Percentiles rank a stretch among this genome's conserved stretches.
Conservation (phyloP, 2,797 vertebrate genomes). For the Agapornis canus region DNA sequence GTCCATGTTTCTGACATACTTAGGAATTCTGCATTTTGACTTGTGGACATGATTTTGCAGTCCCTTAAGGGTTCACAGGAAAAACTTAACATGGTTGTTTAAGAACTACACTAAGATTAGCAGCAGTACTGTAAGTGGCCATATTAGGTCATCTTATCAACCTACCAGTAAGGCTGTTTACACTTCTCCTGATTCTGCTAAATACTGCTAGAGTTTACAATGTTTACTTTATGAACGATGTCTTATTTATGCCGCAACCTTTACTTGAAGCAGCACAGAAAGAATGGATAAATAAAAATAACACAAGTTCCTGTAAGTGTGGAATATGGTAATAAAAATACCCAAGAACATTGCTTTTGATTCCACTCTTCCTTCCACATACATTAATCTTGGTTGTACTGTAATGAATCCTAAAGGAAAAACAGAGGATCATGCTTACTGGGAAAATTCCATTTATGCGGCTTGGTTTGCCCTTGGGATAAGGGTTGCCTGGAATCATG, state of each 20-base stretch:
- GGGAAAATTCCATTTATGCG: constrained; percentile 93
- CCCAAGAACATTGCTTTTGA: background rate
- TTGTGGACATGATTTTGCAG: background rate
- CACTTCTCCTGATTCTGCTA: background rate
- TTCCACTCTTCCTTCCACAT: background rate
- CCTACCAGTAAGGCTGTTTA: background rate
- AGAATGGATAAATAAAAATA: background rate
- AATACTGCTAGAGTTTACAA: background rate
- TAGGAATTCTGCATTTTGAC: background rate
- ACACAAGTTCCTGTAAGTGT: background rate
- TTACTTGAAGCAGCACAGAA: background rate
- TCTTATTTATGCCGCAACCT: background rate
- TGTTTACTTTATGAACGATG: background rate
- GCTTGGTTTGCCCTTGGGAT: constrained; percentile 97
- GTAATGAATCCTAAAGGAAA: background rate
- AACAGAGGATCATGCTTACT: constrained; percentile 76
- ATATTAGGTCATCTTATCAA: background rate
- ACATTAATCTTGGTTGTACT: background rate
- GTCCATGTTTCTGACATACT: background rate
- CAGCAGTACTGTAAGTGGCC: background rate
- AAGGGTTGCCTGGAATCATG: constrained; percentile 97
- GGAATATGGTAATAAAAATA: background rate
- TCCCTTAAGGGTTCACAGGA: background rate
- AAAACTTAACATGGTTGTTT: background rate
- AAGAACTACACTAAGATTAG: background rate